Evolutionary conservation across 2,113 vertebrate genomes (phyloP).

Genomic region (Erythrocercus mccallii): DNA sequence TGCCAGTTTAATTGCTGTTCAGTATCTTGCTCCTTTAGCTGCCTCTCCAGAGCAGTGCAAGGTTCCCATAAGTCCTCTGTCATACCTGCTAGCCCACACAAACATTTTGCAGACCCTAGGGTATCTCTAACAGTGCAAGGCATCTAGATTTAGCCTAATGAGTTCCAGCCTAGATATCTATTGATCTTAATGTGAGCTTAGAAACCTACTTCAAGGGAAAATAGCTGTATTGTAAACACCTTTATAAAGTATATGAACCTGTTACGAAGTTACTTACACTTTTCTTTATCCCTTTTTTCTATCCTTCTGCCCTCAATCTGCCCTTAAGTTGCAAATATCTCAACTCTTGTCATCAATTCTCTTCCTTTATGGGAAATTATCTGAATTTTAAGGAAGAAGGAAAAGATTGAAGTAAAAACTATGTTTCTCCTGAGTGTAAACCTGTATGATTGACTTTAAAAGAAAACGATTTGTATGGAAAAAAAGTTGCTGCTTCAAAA

Average conservation of each 20-base stretch:
- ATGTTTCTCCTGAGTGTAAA: background rate
- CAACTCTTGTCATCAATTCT: background rate
- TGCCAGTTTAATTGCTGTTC: background rate
- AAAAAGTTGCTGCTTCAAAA: background rate
- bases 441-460: background rate
- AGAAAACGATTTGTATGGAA: background rate
- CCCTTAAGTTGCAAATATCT: background rate
- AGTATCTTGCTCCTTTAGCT: background rate
- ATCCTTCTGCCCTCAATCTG: background rate
- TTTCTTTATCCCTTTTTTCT: background rate
- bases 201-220: background rate
- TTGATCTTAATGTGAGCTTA: background rate
- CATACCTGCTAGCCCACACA: background rate
- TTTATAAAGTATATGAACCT: background rate
- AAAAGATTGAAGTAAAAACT: background rate
- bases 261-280: background rate
- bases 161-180: background rate
- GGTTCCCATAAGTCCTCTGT: background rate
- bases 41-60: background rate
- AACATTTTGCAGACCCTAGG: background rate
- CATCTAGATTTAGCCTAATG: background rate
- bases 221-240: background rate
- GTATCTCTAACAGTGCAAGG: background rate
- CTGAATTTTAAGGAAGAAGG: background rate
- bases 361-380: background rate